Conservation (phyloP, 2,113 vertebrate genomes). For the Rhinopomastus cyanomelas region DNA sequence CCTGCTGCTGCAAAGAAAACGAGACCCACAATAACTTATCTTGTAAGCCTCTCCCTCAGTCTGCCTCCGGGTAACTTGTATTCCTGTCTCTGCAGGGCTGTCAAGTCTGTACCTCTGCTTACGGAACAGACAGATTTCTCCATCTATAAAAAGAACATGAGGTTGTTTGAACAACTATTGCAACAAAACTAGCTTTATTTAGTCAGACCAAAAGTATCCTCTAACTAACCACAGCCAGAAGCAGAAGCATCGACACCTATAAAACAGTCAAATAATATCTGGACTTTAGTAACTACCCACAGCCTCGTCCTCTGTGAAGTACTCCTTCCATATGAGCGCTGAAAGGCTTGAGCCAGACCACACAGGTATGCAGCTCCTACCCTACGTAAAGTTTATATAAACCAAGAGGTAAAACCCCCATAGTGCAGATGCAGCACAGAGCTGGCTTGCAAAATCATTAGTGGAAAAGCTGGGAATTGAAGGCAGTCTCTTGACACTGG, state of each 20-base stretch:
- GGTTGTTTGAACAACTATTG: neutral
- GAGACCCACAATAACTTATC: neutral
- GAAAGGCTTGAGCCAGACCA: neutral
- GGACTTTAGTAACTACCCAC: constrained; percentile 1
- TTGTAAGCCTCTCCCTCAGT: neutral
- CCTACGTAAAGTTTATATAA: neutral
- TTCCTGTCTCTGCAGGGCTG: neutral
- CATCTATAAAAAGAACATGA: neutral
- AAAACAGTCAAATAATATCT: neutral
- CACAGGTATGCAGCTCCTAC: neutral
- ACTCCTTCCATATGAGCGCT: neutral
- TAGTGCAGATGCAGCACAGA: neutral
- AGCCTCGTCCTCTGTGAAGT: neutral
- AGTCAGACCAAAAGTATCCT: neutral
- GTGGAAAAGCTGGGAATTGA: neutral
- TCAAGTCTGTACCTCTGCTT: neutral
- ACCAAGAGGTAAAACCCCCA: neutral
- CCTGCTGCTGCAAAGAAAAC: neutral
- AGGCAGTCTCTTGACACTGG: neutral
- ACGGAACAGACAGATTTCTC: neutral
- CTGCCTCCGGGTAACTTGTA: neutral
- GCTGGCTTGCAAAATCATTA: neutral
- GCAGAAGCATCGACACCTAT: neutral
- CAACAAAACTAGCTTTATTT: constrained; percentile 8
- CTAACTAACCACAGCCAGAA: neutral